Base-by-base conservation (phyloP, 2,113 vertebrate genomes). In the Irena cyanogastra region DNA sequence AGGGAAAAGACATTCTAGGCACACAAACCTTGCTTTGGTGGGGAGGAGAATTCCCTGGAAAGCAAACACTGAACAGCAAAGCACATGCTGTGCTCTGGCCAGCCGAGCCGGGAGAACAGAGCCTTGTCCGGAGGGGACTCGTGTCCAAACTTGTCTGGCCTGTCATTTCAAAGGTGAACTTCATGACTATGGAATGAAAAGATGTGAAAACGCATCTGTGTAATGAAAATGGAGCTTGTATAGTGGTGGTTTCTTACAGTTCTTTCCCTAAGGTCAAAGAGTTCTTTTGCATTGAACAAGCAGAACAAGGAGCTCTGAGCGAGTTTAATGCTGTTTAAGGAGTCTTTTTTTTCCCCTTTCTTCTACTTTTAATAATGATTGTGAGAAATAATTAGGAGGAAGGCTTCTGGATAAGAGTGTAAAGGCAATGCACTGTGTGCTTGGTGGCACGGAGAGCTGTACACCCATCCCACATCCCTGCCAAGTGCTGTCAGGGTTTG, bases 181-280 rank as follows among this genome's bases (percentile, higher is more conserved):
- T 57, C 11, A 5, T 44, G 49, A 5, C 31, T 61, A 0, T 3
- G 6, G 63, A 49, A 37, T 33, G 56, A 49, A 76, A 77, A 35
- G 11, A 6, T 0, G 6, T 23, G n/a, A 59, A 76, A 52, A 37
- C 0, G 0, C 10, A 7, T 4, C 14, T 69, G 39, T 31, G 52
- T 37, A 31, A n/a, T 79, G 53, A 41, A 66, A 47, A 28, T 26
- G 14, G 24, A 50, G 16, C 35, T 87, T 20, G 10, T 24, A 6
- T 10, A 27, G 22, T 35, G 42, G 14, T 45, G 0, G 7, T 33
- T 87, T 83, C 54, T 66, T 30, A 20, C 0, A 2, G 35, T 47
- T 57, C n/a, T 54, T 53, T 74, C 35, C 2, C 0, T 50, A 10
- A 70, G 39, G 35, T 31, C 31, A 6, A 88, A 83, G 31, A 75